These are phyloP conservation scores for Isichthys henryi DNA, from an alignment of 2,113 vertebrate genomes.

Conservation along the genomic window DNA sequence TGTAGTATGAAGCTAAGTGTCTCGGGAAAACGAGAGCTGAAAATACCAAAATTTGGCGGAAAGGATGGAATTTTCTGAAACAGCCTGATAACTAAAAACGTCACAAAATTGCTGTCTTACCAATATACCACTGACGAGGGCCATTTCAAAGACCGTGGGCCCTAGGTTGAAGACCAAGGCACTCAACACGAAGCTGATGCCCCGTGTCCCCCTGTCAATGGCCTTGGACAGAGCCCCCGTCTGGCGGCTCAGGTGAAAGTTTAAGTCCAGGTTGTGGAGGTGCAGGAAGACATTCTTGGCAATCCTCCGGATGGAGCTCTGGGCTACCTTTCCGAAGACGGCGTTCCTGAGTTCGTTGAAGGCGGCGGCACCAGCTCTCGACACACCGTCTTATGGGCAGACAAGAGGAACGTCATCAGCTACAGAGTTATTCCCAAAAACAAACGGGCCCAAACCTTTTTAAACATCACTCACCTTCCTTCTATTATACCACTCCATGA, in stretches of 20 bases:
- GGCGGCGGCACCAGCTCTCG: slow-evolving; percentile 77
- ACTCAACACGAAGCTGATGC: slow-evolving; percentile 93
- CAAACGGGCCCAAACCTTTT: not conserved
- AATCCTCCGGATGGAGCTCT: slow-evolving; percentile 92
- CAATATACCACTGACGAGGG: slow-evolving; percentile 84
- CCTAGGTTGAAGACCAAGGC: slow-evolving; percentile 93
- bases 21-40: not conserved
- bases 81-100: too few relatives aligned
- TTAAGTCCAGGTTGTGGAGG: slow-evolving; percentile 89
- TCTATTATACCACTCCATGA: not conserved
- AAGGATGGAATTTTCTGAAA: not conserved
- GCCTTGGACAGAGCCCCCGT: slow-evolving; percentile 93
- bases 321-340: slow-evolving; percentile 93
- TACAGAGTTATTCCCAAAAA: not conserved
- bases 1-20: not conserved
- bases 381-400: slow-evolving; percentile 73
- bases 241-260: slow-evolving; percentile 91
- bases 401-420: not conserved
- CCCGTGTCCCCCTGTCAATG: slow-evolving; percentile 91
- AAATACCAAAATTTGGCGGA: not conserved
- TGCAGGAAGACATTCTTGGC: slow-evolving; percentile 94
- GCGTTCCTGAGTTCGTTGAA: slow-evolving; percentile 96
- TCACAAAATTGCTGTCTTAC: slow-evolving; percentile 56
- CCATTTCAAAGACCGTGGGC: slow-evolving; percentile 91
- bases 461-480: not conserved